These are phyloP conservation scores for Monopis laevigella DNA, from an alignment of 2,888 invertebrate species.

Conservation along the genomic window DNA sequence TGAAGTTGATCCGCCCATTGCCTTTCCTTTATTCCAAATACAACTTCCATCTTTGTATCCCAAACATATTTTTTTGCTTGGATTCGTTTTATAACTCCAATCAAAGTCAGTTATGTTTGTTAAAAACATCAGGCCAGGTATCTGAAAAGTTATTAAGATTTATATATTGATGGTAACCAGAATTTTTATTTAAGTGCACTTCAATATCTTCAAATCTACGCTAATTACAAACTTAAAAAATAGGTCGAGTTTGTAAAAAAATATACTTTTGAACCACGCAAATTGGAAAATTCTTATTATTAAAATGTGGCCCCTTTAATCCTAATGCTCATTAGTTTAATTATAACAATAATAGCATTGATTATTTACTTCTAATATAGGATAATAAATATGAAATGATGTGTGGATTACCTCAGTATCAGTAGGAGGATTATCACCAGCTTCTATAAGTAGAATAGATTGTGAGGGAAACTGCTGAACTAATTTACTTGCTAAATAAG, in stretches of 20 bases:
- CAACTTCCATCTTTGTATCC: conserved; percentile 38
- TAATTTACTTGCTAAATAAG: conserved; percentile 57
- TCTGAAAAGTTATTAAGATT: conserved; percentile 27
- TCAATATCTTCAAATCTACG: too few relatives aligned
- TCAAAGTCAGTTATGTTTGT: conserved; percentile 43
- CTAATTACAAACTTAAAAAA: too few relatives aligned
- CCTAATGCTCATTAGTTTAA: too few relatives aligned
- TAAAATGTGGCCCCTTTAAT: too few relatives aligned
- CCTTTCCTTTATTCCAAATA: conserved; percentile 73
- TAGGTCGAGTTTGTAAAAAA: too few relatives aligned
- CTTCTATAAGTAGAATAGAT: conserved; percentile 50
- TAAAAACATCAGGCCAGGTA: conserved; percentile 36
- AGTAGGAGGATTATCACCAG: conserved; percentile 51
- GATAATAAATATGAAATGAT: too few relatives aligned
- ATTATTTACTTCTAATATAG: too few relatives aligned
- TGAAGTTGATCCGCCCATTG: conserved; percentile 69
- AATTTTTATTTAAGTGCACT: too few relatives aligned
- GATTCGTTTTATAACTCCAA: conserved; percentile 63
- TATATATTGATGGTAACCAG: too few relatives aligned
- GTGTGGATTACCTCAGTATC: conserved; percentile 55
- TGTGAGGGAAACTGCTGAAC: conserved; percentile 26
- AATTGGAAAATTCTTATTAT: too few relatives aligned
- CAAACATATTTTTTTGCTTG: conserved; percentile 37
- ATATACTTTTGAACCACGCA: too few relatives aligned
- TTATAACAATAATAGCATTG: too few relatives aligned